Percentiles rank a stretch among this genome's conserved stretches.
These are phyloP conservation scores for Meloidogyne floridensis DNA, from an alignment of 1,140 invertebrate species.

Conservation along the genomic window DNA sequence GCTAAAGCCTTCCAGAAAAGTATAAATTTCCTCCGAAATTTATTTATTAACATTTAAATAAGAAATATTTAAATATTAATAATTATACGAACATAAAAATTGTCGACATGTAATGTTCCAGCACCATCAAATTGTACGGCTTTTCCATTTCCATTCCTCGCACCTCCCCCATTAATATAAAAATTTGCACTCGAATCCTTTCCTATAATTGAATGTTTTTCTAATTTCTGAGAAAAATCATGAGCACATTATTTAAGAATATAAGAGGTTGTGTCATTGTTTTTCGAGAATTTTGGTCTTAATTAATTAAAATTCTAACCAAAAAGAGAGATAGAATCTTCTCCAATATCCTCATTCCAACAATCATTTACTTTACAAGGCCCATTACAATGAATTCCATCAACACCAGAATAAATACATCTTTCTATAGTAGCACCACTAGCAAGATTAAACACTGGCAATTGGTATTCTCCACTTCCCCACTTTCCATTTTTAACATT, in stretches of 20 bases:
- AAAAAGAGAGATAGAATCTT: constrained; percentile 27
- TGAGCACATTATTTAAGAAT: no score
- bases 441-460: constrained; percentile 20
- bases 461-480: constrained; percentile 18
- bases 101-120: not conserved
- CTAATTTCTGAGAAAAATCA: not conserved
- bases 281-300: no score
- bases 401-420: constrained; percentile 26
- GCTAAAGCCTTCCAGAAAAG: no score
- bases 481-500: constrained; percentile 20
- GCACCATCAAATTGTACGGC: constrained; percentile 21
- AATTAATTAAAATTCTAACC: not conserved
- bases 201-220: not conserved
- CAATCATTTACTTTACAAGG: constrained; percentile 23
- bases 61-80: not conserved
- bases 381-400: constrained; percentile 32
- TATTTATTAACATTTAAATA: no score
- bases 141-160: constrained; percentile 20
- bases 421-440: constrained; percentile 26
- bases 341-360: constrained; percentile 34
- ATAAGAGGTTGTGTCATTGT: no score
- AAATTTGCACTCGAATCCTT: not conserved
- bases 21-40: no score
- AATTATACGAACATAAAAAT: constrained; percentile 11
- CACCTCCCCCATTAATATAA: constrained; percentile 7